These are phyloP conservation scores for Luperina testacea DNA, from an alignment of 2,888 invertebrate species.

Conservation along the genomic window DNA sequence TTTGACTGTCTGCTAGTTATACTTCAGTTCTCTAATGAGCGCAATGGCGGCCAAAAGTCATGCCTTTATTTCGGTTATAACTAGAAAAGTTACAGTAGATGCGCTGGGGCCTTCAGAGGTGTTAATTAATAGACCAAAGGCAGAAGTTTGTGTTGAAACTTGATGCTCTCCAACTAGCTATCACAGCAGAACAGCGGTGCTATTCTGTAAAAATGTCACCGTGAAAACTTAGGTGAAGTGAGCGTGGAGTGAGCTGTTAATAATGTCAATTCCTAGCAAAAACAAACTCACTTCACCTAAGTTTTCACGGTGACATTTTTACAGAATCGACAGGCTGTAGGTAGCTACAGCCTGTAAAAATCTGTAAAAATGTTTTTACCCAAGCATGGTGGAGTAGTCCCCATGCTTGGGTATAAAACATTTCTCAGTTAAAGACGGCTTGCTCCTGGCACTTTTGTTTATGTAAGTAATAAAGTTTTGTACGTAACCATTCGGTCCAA, in stretches of 20 bases:
- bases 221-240: too few species aligned
- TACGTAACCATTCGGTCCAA: conserved; percentile 4
- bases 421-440: not conserved
- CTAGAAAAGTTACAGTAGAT: conserved; percentile 36
- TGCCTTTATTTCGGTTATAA: conserved; percentile 30
- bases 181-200: not conserved
- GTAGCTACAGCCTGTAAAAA: too few species aligned
- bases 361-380: too few species aligned
- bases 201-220: too few species aligned
- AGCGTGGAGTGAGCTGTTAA: too few species aligned
- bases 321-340: too few species aligned
- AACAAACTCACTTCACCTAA: too few species aligned
- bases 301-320: too few species aligned
- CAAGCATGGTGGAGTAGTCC: not conserved
- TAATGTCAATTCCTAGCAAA: too few species aligned
- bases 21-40: conserved; percentile 37
- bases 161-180: not conserved
- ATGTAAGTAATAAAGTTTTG: not conserved
- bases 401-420: not conserved
- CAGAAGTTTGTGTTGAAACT: conserved; percentile 34
- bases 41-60: conserved; percentile 22
- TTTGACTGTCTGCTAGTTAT: conserved; percentile 20
- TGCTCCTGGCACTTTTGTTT: conserved; percentile 3
- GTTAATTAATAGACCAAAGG: conserved; percentile 41
- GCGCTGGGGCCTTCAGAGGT: conserved; percentile 21